phyloP scores from a whole-genome alignment of 92 coral and sea anemone genomes.

The Palythoa caribaeorum region DNA sequence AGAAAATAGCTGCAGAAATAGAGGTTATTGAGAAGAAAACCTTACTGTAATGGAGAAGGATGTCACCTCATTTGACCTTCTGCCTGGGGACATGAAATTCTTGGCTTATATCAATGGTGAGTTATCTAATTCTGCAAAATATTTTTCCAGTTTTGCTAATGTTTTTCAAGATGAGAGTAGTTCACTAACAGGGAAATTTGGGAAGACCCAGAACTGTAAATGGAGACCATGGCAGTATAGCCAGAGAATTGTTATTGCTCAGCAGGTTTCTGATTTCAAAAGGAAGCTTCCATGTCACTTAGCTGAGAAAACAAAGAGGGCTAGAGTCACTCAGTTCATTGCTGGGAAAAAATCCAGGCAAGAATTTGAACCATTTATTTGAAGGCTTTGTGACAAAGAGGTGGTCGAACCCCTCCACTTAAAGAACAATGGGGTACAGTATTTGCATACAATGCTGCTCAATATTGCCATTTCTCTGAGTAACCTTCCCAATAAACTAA shows the following conservation, averaged over 20 bases:
- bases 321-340: conserved; percentile 33
- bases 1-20: no score
- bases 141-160: conserved; percentile 72
- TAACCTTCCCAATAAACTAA: conserved; percentile 38
- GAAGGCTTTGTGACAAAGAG: conserved; percentile 59
- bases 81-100: no score
- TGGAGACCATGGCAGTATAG: conserved; percentile 65
- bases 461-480: conserved; percentile 55
- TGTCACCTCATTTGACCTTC: no score
- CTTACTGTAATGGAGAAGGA: no score
- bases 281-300: neutral
- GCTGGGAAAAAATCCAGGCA: conserved; percentile 57
- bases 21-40: no score
- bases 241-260: conserved; percentile 46
- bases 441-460: conserved; percentile 48
- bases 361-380: conserved; percentile 61
- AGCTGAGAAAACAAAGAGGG: conserved; percentile 29
- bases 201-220: conserved; percentile 34
- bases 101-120: conserved; percentile 6
- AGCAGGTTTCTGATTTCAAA: conserved; percentile 58
- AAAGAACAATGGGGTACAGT: conserved; percentile 36
- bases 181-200: conserved; percentile 56
- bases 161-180: conserved; percentile 26
- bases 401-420: conserved; percentile 25
- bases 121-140: conserved; percentile 47